These are phyloP conservation scores for Parasteatoda tepidariorum DNA, from an alignment of 1,140 invertebrate species.

Conservation along the genomic window DNA sequence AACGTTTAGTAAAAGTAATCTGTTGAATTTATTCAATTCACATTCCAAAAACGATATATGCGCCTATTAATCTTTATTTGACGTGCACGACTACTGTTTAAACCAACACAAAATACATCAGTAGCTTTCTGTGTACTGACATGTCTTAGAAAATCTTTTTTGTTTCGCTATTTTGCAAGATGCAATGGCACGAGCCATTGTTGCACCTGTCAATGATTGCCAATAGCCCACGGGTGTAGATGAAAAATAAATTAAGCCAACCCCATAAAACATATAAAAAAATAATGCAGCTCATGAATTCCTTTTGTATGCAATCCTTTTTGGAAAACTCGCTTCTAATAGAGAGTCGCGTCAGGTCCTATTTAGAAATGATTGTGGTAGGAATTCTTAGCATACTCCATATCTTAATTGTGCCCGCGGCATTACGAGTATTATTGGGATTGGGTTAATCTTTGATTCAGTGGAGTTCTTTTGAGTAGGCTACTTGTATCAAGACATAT, in stretches of 20 bases:
- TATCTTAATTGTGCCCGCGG: constrained; percentile 1
- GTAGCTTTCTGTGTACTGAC: neutral
- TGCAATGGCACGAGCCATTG: neutral
- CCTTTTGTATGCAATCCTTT: neutral
- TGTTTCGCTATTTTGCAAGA: neutral
- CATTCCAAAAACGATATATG: neutral
- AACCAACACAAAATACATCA: neutral
- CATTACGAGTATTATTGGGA: neutral
- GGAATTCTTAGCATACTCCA: constrained; percentile 27
- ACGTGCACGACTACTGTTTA: constrained; percentile 5
- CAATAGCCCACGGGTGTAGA: neutral
- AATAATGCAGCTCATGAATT: neutral
- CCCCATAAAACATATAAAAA: neutral
- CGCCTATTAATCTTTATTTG: constrained; percentile 22
- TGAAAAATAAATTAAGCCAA: neutral
- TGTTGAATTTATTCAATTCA: constrained; percentile 12
- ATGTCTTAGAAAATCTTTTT: neutral
- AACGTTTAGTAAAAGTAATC: neutral
- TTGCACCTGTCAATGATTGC: constrained; percentile 33
- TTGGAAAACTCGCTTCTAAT: neutral
- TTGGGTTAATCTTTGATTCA: constrained; percentile 12
- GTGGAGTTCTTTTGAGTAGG: neutral
- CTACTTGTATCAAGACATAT: neutral
- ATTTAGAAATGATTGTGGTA: constrained; percentile 5
- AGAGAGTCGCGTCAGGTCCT: neutral